phyloP scores from a whole-genome alignment of 53 echinoderm and acorn worm species.

The Luidia sarsii region DNA sequence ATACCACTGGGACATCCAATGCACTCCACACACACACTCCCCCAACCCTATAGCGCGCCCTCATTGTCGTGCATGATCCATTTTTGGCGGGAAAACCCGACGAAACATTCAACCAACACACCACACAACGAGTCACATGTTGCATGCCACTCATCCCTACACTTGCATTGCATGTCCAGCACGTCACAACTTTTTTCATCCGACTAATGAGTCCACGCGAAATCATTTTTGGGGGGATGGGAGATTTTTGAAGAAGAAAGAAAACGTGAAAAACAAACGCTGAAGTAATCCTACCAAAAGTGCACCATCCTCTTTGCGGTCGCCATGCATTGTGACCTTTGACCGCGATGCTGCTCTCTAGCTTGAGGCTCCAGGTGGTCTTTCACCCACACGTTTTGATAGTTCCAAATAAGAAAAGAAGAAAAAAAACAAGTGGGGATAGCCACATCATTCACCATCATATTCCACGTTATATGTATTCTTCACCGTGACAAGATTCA shows the following conservation, averaged over 20 bases:
- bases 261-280: not conserved
- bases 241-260: not conserved
- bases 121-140: not conserved
- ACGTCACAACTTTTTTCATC: not conserved
- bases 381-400: slow-evolving; percentile 45
- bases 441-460: slow-evolving; percentile 19
- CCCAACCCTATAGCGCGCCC: not conserved
- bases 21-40: not conserved
- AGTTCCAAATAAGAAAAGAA: too few species aligned
- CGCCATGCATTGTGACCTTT: slow-evolving; percentile 31
- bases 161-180: slow-evolving; percentile 38
- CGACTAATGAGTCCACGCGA: not conserved
- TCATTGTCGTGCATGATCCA: slow-evolving; percentile 1
- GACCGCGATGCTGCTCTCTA: slow-evolving; percentile 65
- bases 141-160: slow-evolving; percentile 20
- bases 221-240: too few species aligned
- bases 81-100: slow-evolving; percentile 7
- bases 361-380: slow-evolving; percentile 65
- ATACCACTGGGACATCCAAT: too few species aligned
- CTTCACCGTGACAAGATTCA: slow-evolving; percentile 27
- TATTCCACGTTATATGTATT: slow-evolving; percentile 5
- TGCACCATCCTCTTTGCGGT: slow-evolving; percentile 10
- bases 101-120: not conserved
- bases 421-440: not conserved
- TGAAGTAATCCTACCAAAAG: not conserved